Base-by-base conservation (phyloP, 2,113 vertebrate genomes). In the Cervus canadensis region DNA sequence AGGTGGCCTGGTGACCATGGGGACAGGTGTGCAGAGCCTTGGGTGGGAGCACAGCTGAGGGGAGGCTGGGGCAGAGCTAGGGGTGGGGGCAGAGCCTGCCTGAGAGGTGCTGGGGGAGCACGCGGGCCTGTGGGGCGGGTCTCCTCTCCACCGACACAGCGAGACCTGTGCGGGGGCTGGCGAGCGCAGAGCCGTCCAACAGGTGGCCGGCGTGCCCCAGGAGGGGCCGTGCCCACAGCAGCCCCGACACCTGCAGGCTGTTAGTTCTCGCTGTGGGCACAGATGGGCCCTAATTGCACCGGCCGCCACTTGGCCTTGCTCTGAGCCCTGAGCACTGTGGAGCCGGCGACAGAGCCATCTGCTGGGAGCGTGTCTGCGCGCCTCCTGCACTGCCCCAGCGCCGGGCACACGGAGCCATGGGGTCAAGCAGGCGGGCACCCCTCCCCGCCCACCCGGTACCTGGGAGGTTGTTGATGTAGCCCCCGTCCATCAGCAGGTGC, bases 381-480 rank as follows among this genome's bases (percentile, higher is more conserved):
- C 19, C 57, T 33, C 21, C 64, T 0, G 17, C 10, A 13, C n/a
- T 14, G 40, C 40, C 74, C 74, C 6, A 3, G 23, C 40, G 2
- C 3, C 7, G 0, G n/a, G 71, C 6, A 19, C 8, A 48, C 25
- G 10, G 60, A 9, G 23, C 12, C 30, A 54, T 52, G 88, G 82
- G 5, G 64, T 12, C 19, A 17, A 25, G 94, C 88, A 74, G 83
- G 96, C 67, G 3, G 54, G 40, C 1, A 25, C 33, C 21, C 60
- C 33, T 36, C 23, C 36, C 40, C 30, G 3, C 7, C 28, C 25
- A 12, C 50, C 7, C 28, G 5, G 92, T 97, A 99, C 99, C 99
- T 92, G 99, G 99, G 12, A 99, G 99, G 85, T 99, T 99, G 98
- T 99, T 99, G 98, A 99, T 99, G 84, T 99, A 99, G 15, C 99